phyloP scores from a whole-genome alignment of 1,140 invertebrate species.

The Spodoptera litura region DNA sequence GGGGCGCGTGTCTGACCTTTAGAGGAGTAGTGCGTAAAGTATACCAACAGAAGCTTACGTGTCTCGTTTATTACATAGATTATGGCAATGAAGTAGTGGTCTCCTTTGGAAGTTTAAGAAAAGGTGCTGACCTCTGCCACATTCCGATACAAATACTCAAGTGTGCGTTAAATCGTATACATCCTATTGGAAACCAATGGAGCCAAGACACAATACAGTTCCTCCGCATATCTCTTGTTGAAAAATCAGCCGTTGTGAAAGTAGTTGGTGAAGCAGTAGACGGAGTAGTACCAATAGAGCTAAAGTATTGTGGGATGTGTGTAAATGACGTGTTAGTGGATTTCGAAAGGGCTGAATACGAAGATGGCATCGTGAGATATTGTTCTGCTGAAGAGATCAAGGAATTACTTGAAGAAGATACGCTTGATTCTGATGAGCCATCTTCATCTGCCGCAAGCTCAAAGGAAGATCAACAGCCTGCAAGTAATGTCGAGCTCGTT shows the following conservation, averaged over 20 bases:
- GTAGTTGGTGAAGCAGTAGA: conserved; percentile 60
- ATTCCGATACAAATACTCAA: conserved; percentile 87
- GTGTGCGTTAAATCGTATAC: conserved; percentile 81
- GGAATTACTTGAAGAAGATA: too few relatives aligned
- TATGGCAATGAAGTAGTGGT: conserved; percentile 88
- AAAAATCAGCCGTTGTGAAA: conserved; percentile 74
- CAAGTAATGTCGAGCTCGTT: too few relatives aligned
- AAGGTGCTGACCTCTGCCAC: conserved; percentile 86
- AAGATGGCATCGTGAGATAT: too few relatives aligned
- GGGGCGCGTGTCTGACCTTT: conserved; percentile 87
- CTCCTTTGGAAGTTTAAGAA: conserved; percentile 85
- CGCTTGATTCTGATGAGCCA: too few relatives aligned
- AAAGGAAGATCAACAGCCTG: too few relatives aligned
- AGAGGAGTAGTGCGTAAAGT: conserved; percentile 86
- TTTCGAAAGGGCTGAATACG: too few relatives aligned
- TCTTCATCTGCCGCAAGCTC: too few relatives aligned
- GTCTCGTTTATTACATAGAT: conserved; percentile 88
- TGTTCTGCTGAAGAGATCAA: too few relatives aligned
- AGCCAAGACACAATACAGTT: conserved; percentile 72
- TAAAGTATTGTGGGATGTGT: conserved; percentile 75
- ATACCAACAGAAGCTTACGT: conserved; percentile 67
- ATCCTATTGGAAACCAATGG: conserved; percentile 72
- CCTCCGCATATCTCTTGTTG: conserved; percentile 76
- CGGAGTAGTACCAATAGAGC: conserved; percentile 68
- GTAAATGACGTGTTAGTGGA: conserved; percentile 64